phyloP scores from a whole-genome alignment of 1,140 invertebrate genomes.

The Apis mellifera region Amel_HAv3.1 CM009937.2:654001-654500 shows the following conservation, averaged over 20 bases:
- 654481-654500: no score
- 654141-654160: neutral
- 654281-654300: conserved; percentile 22
- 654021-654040: neutral
- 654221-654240: neutral
- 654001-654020: neutral
- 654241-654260: conserved; percentile 2
- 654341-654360: neutral
- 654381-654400: neutral
- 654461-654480: no score
- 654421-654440: neutral
- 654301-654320: neutral
- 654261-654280: neutral
- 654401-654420: neutral
- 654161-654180: neutral
- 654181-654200: neutral
- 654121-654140: neutral
- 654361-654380: neutral
- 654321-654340: neutral
- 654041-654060: neutral
- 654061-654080: no score
- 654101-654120: neutral
- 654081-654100: neutral
- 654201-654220: conserved; percentile 13
- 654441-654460: no score